A percentile compares a stretch with the other conserved stretches of the same genome.
These are phyloP conservation scores for Schizothorax lantsangensis DNA, from an alignment of 2,797 vertebrate genomes.

Conservation along the genomic window DNA sequence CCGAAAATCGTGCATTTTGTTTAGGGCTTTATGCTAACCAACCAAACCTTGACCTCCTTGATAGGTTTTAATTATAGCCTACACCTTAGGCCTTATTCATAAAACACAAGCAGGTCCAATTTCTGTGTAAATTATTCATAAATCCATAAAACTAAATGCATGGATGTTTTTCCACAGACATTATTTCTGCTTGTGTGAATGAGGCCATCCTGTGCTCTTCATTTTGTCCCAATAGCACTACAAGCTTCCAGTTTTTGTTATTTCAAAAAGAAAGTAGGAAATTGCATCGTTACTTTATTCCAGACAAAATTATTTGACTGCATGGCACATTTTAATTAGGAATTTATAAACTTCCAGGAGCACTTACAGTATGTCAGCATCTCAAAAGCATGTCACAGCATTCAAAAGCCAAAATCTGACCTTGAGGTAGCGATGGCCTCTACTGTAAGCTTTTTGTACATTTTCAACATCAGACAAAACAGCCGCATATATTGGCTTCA, in stretches of 20 bases:
- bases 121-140: neutral
- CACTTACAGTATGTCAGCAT: neutral
- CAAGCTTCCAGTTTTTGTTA: neutral
- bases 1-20: too few relatives aligned
- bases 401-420: neutral
- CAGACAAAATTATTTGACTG: neutral
- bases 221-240: neutral
- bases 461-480: constrained; percentile 29
- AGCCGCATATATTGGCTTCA: neutral
- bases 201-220: neutral
- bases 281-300: neutral
- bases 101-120: neutral
- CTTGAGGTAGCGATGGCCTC: neutral
- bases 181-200: neutral
- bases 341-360: neutral
- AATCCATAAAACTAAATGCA: neutral
- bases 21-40: too few relatives aligned
- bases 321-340: neutral
- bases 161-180: neutral
- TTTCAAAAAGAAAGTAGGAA: neutral
- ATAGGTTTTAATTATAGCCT: too few relatives aligned
- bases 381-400: neutral
- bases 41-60: too few relatives aligned
- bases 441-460: neutral
- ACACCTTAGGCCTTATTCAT: too few relatives aligned